Percentiles rank a stretch among this genome's conserved stretches.
Evolutionary conservation across 2,797 vertebrate genomes (phyloP).

Genomic region (Lagocephalus sceleratus): DNA sequence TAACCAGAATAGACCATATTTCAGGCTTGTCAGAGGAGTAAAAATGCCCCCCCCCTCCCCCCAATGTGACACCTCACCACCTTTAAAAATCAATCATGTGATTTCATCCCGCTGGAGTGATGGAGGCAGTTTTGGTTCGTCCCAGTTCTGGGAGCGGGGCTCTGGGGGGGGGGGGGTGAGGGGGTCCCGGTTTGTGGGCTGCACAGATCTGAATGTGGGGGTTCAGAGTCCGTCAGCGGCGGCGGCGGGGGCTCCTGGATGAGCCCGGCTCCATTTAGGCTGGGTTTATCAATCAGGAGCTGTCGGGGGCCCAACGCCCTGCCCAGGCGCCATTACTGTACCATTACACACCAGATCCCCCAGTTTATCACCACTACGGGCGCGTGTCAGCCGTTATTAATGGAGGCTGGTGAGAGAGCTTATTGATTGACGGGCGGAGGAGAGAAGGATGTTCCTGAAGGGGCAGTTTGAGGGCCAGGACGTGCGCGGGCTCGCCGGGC

Average conservation of each 20-base stretch:
- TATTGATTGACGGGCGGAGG: constrained; percentile 80
- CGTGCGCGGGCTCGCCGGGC: constrained; percentile 46
- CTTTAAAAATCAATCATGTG: constrained; percentile 75
- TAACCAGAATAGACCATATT: constrained; percentile 98
- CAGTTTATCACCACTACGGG: constrained; percentile 78
- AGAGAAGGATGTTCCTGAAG: constrained; percentile 12
- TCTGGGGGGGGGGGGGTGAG: too few relatives aligned
- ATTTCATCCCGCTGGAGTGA: constrained; percentile 63
- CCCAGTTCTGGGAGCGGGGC: constrained; percentile 37
- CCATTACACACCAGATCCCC: constrained; percentile 75
- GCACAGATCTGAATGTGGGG: too few relatives aligned
- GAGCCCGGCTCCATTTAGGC: constrained; percentile 75
- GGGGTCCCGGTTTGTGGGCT: too few relatives aligned
- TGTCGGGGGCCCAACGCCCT: constrained; percentile 70
- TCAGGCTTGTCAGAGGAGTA: constrained; percentile 90
- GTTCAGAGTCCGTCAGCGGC: background rate
- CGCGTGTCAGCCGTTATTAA: constrained; percentile 79
- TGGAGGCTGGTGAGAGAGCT: constrained; percentile 71
- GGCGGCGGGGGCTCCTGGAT: constrained; percentile 50
- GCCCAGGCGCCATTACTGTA: constrained; percentile 77
- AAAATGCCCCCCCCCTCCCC: constrained; percentile 78
- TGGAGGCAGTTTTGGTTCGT: constrained; percentile 60
- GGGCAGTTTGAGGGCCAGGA: too few relatives aligned
- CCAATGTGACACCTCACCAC: constrained; percentile 77
- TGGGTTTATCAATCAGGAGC: constrained; percentile 77